A percentile compares a stretch with the other conserved stretches of the same genome.
These are phyloP conservation scores for Gambelia wislizenii DNA, from an alignment of 2,797 vertebrate species.

Conservation along the genomic window DNA sequence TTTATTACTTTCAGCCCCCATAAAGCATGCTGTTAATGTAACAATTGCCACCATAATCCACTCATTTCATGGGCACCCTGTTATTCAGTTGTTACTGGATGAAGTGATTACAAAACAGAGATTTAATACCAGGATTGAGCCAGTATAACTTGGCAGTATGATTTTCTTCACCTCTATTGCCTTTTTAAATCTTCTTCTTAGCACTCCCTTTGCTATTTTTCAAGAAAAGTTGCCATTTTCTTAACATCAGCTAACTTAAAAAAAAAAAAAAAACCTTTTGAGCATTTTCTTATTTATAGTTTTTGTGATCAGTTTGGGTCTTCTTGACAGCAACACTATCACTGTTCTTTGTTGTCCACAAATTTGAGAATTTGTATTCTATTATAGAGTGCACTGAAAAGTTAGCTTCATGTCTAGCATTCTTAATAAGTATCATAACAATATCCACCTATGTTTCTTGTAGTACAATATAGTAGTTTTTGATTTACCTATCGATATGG, in stretches of 20 bases:
- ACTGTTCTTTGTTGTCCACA: background rate
- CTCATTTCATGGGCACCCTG: background rate
- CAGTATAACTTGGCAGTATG: background rate
- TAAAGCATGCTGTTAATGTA: background rate
- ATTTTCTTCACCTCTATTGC: background rate
- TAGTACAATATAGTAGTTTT: background rate
- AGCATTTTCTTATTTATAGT: constrained; percentile 1
- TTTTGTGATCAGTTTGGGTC: background rate
- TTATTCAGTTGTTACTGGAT: background rate
- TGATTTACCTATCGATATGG: constrained; percentile 11
- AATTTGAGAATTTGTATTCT: constrained; percentile 6
- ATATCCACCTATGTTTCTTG: background rate
- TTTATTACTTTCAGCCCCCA: background rate
- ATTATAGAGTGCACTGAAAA: constrained; percentile 5
- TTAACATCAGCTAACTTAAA: background rate
- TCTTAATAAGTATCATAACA: background rate
- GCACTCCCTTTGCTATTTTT: background rate
- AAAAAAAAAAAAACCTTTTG: background rate
- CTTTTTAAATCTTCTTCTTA: background rate
- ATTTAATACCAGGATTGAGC: background rate
- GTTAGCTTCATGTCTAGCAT: constrained; percentile 20
- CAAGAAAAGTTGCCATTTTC: background rate
- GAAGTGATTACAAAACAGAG: background rate
- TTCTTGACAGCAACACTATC: background rate
- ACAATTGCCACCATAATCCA: background rate